phyloP scores from a whole-genome alignment of 2,113 vertebrate species.

The Mystacornis crossleyi region DNA sequence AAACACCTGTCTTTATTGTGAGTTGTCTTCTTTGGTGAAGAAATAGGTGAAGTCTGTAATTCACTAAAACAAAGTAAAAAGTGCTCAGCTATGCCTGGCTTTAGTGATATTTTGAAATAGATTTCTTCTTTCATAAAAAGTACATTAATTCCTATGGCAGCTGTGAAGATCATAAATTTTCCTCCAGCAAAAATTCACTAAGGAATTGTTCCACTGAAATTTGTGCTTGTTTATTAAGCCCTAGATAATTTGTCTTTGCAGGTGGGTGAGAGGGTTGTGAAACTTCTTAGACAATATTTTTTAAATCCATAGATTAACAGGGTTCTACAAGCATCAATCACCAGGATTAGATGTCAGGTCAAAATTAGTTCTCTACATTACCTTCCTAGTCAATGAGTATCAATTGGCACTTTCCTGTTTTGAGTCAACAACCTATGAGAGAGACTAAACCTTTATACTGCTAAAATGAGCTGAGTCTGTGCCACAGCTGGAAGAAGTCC shows the following conservation, averaged over 20 bases:
- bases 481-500: background rate
- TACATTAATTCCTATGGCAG: background rate
- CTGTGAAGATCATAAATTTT: background rate
- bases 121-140: background rate
- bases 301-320: background rate
- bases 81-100: background rate
- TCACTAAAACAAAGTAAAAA: background rate
- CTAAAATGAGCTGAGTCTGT: background rate
- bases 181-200: background rate
- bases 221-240: background rate
- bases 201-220: background rate
- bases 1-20: background rate
- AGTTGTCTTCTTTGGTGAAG: background rate
- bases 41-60: background rate
- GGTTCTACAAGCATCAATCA: background rate
- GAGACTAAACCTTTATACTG: background rate
- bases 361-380: conserved; percentile 34
- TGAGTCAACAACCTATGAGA: background rate
- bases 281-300: background rate
- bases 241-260: background rate
- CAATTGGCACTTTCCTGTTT: background rate
- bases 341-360: background rate
- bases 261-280: background rate
- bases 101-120: background rate
- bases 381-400: background rate